phyloP scores from a whole-genome alignment of 2,888 invertebrate species.

The Labia minor region DNA sequence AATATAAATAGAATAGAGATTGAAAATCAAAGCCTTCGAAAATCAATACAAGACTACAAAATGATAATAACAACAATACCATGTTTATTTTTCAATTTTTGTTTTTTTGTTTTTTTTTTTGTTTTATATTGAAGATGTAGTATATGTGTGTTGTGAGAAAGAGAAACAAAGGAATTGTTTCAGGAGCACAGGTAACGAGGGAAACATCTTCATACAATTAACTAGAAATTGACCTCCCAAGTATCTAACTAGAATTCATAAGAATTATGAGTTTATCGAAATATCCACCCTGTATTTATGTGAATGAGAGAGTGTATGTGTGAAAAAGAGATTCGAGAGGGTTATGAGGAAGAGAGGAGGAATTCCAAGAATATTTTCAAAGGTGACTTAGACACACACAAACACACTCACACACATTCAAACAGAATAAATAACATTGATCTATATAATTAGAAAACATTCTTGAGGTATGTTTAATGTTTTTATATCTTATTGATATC shows the following conservation, averaged over 20 bases:
- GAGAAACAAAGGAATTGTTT: neutral
- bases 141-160: neutral
- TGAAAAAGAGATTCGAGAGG: neutral
- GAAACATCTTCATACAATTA: neutral
- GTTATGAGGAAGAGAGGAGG: neutral
- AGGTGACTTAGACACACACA: constrained; percentile 1
- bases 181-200: neutral
- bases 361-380: too few species aligned
- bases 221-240: constrained; percentile 5
- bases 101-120: too few species aligned
- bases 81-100: too few species aligned
- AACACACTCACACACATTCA: neutral
- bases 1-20: too few species aligned
- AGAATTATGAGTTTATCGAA: neutral
- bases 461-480: neutral
- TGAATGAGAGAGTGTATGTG: neutral
- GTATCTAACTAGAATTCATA: neutral
- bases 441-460: neutral
- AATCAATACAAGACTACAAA: neutral
- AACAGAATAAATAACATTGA: neutral
- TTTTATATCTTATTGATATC: too few species aligned
- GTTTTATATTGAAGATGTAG: neutral
- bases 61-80: too few species aligned
- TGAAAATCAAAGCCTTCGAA: constrained; percentile 13
- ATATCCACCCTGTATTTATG: constrained; percentile 13